These are phyloP conservation scores for Ips nitidus DNA, from an alignment of 1,140 invertebrate species.

Conservation along the genomic window DNA sequence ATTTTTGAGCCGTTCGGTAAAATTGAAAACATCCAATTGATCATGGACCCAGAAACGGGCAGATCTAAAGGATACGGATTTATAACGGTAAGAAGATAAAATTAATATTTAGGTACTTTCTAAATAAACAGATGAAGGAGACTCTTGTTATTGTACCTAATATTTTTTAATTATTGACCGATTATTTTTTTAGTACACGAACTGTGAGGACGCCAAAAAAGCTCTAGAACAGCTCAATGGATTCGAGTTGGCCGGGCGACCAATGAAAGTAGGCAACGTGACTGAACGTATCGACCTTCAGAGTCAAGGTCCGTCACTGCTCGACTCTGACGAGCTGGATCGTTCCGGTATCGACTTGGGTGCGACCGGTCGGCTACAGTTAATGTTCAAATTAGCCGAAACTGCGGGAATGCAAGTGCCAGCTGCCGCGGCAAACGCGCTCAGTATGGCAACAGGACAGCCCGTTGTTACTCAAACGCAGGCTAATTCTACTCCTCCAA, in stretches of 20 bases:
- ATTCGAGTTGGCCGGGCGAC: conserved; percentile 95
- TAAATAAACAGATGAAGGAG: not conserved
- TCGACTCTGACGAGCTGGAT: conserved; percentile 96
- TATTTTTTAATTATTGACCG: not conserved
- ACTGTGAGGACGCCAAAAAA: conserved; percentile 98
- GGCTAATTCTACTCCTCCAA: conserved; percentile 76
- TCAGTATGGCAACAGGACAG: conserved; percentile 74
- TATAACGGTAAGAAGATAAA: conserved; percentile 77
- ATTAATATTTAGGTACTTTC: not conserved
- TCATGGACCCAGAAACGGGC: conserved; percentile 92
- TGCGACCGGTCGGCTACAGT: conserved; percentile 89
- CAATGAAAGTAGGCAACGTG: conserved; percentile 99
- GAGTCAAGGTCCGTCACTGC: conserved; percentile 70
- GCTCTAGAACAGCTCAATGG: conserved; percentile 98
- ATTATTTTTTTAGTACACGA: conserved; percentile 47
- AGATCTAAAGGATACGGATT: conserved; percentile 98
- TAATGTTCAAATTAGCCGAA: conserved; percentile 99
- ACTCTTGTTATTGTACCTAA: not conserved
- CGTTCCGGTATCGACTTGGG: conserved; percentile 94
- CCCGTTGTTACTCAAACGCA: conserved; percentile 66
- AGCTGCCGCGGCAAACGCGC: conserved; percentile 83
- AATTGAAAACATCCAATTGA: conserved; percentile 95
- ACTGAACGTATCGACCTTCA: conserved; percentile 85
- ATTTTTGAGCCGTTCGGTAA: conserved; percentile 99
- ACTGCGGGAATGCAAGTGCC: conserved; percentile 93